These are phyloP conservation scores for Phaenicophaeus curvirostris DNA, from an alignment of 2,797 vertebrate genomes.

Conservation along the genomic window DNA sequence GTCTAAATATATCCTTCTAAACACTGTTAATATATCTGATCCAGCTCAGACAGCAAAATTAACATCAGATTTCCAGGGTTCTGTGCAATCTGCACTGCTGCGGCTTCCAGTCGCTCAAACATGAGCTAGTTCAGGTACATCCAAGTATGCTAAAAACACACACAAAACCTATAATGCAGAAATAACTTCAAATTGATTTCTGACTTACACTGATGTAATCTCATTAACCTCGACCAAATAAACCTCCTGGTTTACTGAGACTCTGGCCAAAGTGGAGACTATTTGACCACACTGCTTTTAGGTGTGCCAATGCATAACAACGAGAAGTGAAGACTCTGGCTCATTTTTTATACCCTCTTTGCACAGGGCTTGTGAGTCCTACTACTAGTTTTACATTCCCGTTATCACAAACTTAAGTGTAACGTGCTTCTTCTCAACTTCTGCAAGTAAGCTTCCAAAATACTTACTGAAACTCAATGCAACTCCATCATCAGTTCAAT, in stretches of 20 bases:
- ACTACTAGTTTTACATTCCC: not conserved
- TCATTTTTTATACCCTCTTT: not conserved
- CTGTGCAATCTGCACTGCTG: not conserved
- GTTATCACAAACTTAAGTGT: not conserved
- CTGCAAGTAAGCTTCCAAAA: not conserved
- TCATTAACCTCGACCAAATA: not conserved
- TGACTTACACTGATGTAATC: not conserved
- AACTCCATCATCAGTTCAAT: not conserved
- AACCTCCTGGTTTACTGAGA: not conserved
- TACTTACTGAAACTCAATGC: not conserved
- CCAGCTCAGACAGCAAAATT: not conserved
- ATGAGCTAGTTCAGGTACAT: not conserved
- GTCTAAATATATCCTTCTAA: not conserved
- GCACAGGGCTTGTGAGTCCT: fast-evolving
- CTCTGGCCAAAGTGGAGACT: not conserved
- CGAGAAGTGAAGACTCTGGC: not conserved
- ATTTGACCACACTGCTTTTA: not conserved
- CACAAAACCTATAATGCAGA: not conserved
- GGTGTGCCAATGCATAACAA: not conserved
- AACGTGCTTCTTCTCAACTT: not conserved
- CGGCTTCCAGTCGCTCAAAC: not conserved
- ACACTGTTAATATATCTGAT: not conserved
- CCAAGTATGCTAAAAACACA: not conserved
- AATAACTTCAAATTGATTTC: not conserved
- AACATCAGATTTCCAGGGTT: not conserved